Conservation (phyloP, 2,797 vertebrate species). For the Lindbergichthys nudifrons region DNA sequence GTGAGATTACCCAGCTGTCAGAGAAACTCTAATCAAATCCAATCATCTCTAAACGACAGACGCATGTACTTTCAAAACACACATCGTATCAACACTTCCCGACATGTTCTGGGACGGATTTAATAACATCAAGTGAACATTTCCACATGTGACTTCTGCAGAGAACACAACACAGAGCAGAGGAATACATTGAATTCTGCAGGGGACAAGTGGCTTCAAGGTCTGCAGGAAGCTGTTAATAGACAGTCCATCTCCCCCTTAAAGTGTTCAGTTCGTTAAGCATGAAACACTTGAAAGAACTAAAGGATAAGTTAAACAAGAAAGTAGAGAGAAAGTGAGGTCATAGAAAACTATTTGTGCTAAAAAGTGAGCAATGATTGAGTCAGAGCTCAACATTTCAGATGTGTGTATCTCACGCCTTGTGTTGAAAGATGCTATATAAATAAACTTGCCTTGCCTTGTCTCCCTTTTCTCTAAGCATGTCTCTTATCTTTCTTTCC, state of each 20-base stretch:
- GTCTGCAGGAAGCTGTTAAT: constrained; percentile 32
- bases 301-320: no score
- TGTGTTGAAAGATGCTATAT: no score
- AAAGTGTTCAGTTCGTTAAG: no score
- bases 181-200: constrained; percentile 20
- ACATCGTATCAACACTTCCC: not conserved
- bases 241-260: constrained; percentile 20
- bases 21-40: constrained; percentile 45
- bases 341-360: no score
- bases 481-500: constrained; percentile 50
- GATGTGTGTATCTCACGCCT: no score
- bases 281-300: no score
- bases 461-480: constrained; percentile 48
- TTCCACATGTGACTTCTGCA: constrained; percentile 22
- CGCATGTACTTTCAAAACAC: not conserved
- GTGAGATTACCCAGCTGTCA: constrained; percentile 41
- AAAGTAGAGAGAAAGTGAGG: no score
- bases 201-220: constrained; percentile 11
- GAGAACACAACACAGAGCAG: constrained; percentile 3
- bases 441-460: no score
- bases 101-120: constrained; percentile 13
- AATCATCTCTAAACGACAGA: constrained; percentile 29
- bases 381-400: no score
- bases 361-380: no score
- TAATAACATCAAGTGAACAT: constrained; percentile 2